Percentiles rank a stretch among this genome's conserved stretches.
Evolutionary conservation across 2,888 invertebrate species (phyloP).

Genomic region (Oxytorus armatus): DNA sequence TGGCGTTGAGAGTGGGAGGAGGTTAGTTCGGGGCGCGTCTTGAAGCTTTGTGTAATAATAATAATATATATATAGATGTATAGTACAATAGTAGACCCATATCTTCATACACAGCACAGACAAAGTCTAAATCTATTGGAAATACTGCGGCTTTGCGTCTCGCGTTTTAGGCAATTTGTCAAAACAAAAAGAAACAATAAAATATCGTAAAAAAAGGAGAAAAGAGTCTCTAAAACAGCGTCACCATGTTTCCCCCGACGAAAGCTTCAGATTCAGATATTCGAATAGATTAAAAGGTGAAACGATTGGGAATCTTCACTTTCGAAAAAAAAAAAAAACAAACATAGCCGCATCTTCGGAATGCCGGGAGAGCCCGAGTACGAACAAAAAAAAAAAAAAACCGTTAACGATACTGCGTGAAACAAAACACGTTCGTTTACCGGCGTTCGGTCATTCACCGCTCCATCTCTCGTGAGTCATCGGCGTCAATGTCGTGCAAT

Average conservation of each 20-base stretch:
- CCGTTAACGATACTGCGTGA: too few relatives aligned
- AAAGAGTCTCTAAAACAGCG: constrained; percentile 19
- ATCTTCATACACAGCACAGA: background rate
- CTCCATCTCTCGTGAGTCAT: background rate
- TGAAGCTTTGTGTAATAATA: constrained; percentile 13
- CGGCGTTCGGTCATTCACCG: background rate
- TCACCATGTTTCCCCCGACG: constrained; percentile 9
- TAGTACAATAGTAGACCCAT: background rate
- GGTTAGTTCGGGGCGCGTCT: constrained; percentile 73
- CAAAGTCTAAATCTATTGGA: too few relatives aligned
- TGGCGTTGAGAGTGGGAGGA: constrained; percentile 66
- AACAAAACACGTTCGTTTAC: too few relatives aligned
- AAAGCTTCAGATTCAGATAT: constrained; percentile 13
- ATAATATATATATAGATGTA: too few relatives aligned
- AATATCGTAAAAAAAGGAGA: constrained; percentile 9
- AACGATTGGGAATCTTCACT: background rate
- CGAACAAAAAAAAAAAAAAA: too few relatives aligned
- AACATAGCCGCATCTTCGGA: too few relatives aligned
- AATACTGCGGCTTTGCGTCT: background rate
- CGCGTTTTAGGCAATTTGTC: background rate
- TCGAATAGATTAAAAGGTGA: background rate
- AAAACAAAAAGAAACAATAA: constrained; percentile 10
- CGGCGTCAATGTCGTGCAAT: too few relatives aligned
- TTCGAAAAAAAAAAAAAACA: background rate
- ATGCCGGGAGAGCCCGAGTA: too few relatives aligned